Evolutionary conservation across 2,113 vertebrate genomes (phyloP), one percentile per base, ranked within the genome.

Genomic region (Hymenochirus boettgeri): DNA sequence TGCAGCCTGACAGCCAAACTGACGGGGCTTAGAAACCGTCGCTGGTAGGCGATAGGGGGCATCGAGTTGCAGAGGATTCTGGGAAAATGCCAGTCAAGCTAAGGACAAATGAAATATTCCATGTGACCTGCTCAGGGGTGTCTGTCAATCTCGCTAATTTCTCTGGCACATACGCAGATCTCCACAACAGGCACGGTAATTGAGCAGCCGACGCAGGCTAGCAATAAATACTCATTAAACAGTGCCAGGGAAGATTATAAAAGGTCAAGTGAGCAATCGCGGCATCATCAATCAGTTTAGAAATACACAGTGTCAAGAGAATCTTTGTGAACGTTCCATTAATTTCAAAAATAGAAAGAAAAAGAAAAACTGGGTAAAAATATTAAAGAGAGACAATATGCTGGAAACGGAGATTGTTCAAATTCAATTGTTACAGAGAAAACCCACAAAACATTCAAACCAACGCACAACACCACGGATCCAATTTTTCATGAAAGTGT

Each of bases 261-360:
- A 8, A 48, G 59, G 11, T 22, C 25, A 22, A 22, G 13, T 17
- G 13, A 19, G 4, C 26, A 27, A 7, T 2, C 2, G n/a, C 24
- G 19, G n/a, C 23, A 26, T 60, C 58, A 61, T 61, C 26, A 46
- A 31, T 61, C 58, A 48, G 11, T 12, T 21, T 27, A 11, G 12
- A 6, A 35, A 33, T 11, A 35, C 4, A 4, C 33, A 8, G 33
- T 35, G 33, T 35, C 33, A 35, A 13, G 33, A 13, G 15, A 35
- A 5, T 1, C 33, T 11, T 33, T n/a, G n/a, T n/a, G n/a, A n/a
- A n/a, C n/a, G n/a, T n/a, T n/a, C n/a, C n/a, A n/a, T n/a, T n/a
- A n/a, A n/a, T n/a, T n/a, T n/a, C n/a, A n/a, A n/a, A n/a, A n/a
- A n/a, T n/a, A n/a, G n/a, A n/a, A n/a, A n/a, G n/a, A n/a, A n/a